Evolutionary conservation across 2,888 invertebrate species (phyloP), one percentile per base, ranked within the genome.

Genomic region (Nomada ferruginata): DNA sequence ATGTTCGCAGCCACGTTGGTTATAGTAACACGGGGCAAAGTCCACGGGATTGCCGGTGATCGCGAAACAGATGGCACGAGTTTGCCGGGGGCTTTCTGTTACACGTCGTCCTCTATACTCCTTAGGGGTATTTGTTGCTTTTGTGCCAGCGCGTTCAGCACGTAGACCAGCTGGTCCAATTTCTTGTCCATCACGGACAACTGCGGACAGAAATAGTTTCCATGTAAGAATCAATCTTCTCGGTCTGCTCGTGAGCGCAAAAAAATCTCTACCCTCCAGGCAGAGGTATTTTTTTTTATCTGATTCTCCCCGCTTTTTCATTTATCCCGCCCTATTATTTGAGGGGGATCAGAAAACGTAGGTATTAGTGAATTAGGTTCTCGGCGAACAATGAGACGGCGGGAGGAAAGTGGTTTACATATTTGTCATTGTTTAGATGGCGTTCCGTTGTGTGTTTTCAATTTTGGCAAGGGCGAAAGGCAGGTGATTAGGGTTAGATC

Each of bases 181-280:
- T 95, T 95, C 90, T 94, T 94, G 90, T 95, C 95, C 93, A 95
- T 94, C 82, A 94, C 93, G 84, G 94, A 93, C 93, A 91, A 79
- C 91, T 91, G 90, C 18, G 89, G 90, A 66, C 70, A 84, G 52
- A 87, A 79, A 69, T 42, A 23, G 71, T 63, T 71, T 59, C 65
- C 65, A 55, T 60, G 36, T 71, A 42, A 70, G 52, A 70, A 77
- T 53, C 70, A 44, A 69, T 82, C 47, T 47, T 64, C 15, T 52
- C n/a, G 2, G 0, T 13, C 0, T 0, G 5, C 15, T 4, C 11
- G 44, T 9, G 18, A 29, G 29, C 65, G 15, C 13, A 44, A 36
- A 47, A 13, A 15, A 10, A 60, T n/a, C 13, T 47, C 53, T 10
- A 11, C 20, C 7, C 11, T 42, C 20, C 13, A n/a, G 53, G 20